phyloP scores from a whole-genome alignment of 2,888 invertebrate genomes.

The Erynnis tages region DNA sequence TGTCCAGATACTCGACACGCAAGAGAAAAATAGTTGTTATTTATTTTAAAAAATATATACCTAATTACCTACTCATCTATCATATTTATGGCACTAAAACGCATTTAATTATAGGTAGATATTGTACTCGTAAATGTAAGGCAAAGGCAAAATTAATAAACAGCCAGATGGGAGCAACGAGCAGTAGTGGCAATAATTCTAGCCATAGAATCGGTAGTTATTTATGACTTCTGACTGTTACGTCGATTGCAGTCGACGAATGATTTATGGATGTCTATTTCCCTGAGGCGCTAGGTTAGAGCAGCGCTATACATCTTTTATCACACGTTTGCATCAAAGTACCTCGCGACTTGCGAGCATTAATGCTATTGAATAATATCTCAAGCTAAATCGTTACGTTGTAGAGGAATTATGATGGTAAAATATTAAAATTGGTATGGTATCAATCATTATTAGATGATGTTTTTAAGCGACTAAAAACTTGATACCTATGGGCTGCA shows the following conservation, averaged over 20 bases:
- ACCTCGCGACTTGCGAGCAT: neutral
- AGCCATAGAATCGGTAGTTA: conserved; percentile 13
- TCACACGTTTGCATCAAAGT: conserved; percentile 13
- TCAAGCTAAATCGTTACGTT: conserved; percentile 12
- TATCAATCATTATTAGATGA: neutral
- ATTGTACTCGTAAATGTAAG: too few relatives aligned
- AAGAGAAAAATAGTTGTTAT: too few relatives aligned
- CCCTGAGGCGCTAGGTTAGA: conserved; percentile 21
- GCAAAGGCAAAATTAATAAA: neutral
- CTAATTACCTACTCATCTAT: too few relatives aligned
- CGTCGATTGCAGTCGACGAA: conserved; percentile 3
- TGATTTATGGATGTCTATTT: conserved; percentile 15
- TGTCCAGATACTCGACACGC: too few relatives aligned
- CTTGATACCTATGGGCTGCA: too few relatives aligned
- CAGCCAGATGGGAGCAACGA: neutral
- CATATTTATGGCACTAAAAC: too few relatives aligned
- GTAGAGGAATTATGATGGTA: neutral
- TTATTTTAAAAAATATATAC: too few relatives aligned
- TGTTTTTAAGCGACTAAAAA: too few relatives aligned
- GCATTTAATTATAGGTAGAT: too few relatives aligned
- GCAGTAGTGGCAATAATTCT: neutral
- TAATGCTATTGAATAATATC: conserved; percentile 23
- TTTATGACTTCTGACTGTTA: conserved; percentile 15
- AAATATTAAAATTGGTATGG: neutral
- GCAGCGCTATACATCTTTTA: conserved; percentile 15